Evolutionary conservation across 1,140 invertebrate genomes (phyloP).

Genomic region (Drosophila sechellia): DNA sequence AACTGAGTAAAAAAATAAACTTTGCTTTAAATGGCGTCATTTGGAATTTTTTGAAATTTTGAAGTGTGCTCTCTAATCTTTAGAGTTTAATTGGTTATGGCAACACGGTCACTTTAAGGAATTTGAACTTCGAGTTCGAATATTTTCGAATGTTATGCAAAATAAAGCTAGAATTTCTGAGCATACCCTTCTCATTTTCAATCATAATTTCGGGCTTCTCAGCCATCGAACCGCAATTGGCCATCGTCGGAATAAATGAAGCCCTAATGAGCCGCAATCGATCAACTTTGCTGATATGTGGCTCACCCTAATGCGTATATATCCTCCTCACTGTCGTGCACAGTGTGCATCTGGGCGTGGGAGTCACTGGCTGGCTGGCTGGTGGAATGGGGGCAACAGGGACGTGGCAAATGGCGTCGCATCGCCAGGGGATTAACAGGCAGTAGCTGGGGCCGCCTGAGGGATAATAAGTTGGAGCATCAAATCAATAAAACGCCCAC

Average conservation of each 20-base stretch:
- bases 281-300: conserved; percentile 61
- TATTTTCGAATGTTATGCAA: too few relatives aligned
- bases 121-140: background rate
- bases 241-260: conserved; percentile 28
- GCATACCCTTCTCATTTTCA: background rate
- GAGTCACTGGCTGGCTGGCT: background rate
- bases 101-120: too few relatives aligned
- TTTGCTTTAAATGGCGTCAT: background rate
- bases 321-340: conserved; percentile 19
- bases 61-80: background rate
- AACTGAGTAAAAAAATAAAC: background rate
- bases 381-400: background rate
- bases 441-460: conserved; percentile 61
- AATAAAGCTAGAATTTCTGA: too few relatives aligned
- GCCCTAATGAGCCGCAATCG: conserved; percentile 53
- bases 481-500: conserved; percentile 79
- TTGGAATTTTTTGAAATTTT: background rate
- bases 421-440: conserved; percentile 65
- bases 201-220: background rate
- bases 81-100: background rate
- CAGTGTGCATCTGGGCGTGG: background rate
- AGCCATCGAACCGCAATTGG: background rate
- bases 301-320: conserved; percentile 68
- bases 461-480: conserved; percentile 81
- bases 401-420: conserved; percentile 60